Conservation (phyloP, 2,888 invertebrate genomes). For the Archips xylosteana region DNA sequence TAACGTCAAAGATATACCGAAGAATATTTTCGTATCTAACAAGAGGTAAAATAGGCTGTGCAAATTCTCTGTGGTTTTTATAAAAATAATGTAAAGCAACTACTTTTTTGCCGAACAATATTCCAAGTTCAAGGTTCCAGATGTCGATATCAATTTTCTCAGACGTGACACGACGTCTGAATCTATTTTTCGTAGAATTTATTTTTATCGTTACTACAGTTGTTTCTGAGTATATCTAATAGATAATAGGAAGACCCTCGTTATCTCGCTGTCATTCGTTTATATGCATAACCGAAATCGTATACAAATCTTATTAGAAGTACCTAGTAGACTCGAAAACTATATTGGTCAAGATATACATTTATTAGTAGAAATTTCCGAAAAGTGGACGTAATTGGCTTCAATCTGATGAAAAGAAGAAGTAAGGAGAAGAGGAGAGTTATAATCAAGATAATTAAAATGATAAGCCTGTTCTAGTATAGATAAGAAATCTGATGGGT, state of each 20-base stretch:
- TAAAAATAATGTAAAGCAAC: conserved; percentile 1
- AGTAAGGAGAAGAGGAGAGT: too few relatives aligned
- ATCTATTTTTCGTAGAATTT: background rate
- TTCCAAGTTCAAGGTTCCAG: conserved; percentile 28
- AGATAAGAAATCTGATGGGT: background rate
- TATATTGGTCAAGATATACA: background rate
- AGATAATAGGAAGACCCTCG: background rate
- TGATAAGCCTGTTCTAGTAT: too few relatives aligned
- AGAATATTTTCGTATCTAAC: background rate
- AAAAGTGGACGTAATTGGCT: background rate
- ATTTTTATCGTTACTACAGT: conserved; percentile 3
- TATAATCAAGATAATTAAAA: too few relatives aligned
- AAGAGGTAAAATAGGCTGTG: background rate
- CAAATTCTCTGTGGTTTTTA: background rate
- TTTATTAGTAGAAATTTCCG: background rate
- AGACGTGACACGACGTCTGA: conserved; percentile 8
- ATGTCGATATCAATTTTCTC: conserved; percentile 27
- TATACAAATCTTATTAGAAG: background rate
- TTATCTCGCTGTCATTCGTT: background rate
- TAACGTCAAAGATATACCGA: background rate
- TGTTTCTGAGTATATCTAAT: background rate
- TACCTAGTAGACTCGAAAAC: background rate
- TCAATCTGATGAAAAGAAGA: too few relatives aligned
- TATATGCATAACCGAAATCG: background rate
- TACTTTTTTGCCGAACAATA: conserved; percentile 17